phyloP scores from a whole-genome alignment of 2,888 invertebrate species.

The Miltochrista miniata region DNA sequence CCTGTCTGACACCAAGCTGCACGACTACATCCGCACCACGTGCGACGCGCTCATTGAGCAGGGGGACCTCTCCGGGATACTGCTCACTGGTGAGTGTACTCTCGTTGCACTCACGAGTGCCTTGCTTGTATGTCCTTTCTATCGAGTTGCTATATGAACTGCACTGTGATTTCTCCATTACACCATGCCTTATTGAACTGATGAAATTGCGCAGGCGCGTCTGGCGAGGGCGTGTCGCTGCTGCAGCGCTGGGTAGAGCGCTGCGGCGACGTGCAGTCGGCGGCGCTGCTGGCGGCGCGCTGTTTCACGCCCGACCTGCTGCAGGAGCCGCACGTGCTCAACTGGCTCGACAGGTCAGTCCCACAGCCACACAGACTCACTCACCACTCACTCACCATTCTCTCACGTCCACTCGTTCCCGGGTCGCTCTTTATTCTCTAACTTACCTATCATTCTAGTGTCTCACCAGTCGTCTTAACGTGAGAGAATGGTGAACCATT shows the following conservation, averaged over 20 bases:
- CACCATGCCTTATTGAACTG: too few relatives aligned
- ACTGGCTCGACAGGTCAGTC: constrained; percentile 87
- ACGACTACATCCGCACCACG: constrained; percentile 90
- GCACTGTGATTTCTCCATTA: too few relatives aligned
- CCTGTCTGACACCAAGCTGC: constrained; percentile 90
- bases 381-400: too few relatives aligned
- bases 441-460: too few relatives aligned
- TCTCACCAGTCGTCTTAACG: too few relatives aligned
- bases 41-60: constrained; percentile 87
- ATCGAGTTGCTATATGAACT: too few relatives aligned
- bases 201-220: constrained; percentile 89
- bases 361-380: too few relatives aligned
- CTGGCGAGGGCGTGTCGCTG: constrained; percentile 89
- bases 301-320: constrained; percentile 89
- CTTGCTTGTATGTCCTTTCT: too few relatives aligned
- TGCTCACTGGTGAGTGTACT: constrained; percentile 87
- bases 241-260: constrained; percentile 94
- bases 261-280: constrained; percentile 96
- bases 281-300: constrained; percentile 91
- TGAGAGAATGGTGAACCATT: too few relatives aligned
- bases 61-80: constrained; percentile 92
- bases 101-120: too few relatives aligned
- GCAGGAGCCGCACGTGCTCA: constrained; percentile 86
- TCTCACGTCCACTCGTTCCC: too few relatives aligned
- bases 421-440: too few relatives aligned